Evolutionary conservation across 2,797 vertebrate genomes (phyloP).

Genomic region (Anomalospiza imberbis): DNA sequence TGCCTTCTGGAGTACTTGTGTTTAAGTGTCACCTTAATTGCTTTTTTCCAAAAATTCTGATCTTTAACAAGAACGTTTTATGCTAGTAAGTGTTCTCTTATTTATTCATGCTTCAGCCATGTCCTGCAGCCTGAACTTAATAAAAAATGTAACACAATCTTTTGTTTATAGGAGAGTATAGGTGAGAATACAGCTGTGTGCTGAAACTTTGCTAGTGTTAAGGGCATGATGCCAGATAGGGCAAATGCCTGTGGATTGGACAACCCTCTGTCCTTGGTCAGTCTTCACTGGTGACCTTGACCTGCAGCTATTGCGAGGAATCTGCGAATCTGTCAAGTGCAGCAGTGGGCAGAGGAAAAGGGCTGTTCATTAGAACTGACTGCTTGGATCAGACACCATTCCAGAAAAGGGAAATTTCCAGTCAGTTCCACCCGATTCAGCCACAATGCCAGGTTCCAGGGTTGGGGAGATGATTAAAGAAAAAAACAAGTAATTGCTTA

Average conservation of each 20-base stretch:
- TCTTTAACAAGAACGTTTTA: not conserved
- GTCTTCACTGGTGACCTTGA: slow-evolving; percentile 25
- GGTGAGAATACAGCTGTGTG: not conserved
- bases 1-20: not conserved
- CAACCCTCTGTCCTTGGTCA: not conserved
- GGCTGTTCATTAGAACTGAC: slow-evolving; percentile 25
- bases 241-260: not conserved
- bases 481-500: not conserved
- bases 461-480: not conserved
- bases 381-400: not conserved
- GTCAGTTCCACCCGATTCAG: not conserved
- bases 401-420: not conserved
- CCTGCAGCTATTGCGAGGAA: not conserved
- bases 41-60: not conserved
- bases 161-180: not conserved
- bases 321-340: not conserved
- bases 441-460: slow-evolving; percentile 45
- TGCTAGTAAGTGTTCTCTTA: not conserved
- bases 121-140: not conserved
- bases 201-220: not conserved
- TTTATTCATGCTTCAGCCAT: not conserved
- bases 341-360: slow-evolving; percentile 10
- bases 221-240: not conserved
- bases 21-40: not conserved
- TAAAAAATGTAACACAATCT: not conserved